These are phyloP conservation scores for Apocrypta bakeri DNA, from an alignment of 1,140 invertebrate genomes.

Conservation along the genomic window DNA sequence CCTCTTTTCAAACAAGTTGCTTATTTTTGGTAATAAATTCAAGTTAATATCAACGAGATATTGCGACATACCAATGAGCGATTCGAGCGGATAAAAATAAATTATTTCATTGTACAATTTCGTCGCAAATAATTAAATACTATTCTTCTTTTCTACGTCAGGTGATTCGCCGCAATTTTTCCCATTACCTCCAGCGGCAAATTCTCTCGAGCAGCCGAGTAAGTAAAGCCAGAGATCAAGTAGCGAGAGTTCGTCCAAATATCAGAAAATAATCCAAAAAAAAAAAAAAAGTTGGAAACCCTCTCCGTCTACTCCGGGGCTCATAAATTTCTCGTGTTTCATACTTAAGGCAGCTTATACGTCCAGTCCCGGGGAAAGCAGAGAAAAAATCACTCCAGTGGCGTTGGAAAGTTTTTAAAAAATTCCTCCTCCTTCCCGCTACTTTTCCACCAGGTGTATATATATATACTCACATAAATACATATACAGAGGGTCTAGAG, in stretches of 20 bases:
- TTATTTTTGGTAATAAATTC: not conserved
- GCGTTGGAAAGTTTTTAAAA: not conserved
- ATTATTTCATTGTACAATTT: not conserved
- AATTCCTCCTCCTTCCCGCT: slow-evolving; percentile 14
- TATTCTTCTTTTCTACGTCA: not conserved
- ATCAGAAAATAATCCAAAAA: not conserved
- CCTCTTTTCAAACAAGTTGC: not conserved
- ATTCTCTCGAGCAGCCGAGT: not conserved
- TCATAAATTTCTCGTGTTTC: not conserved
- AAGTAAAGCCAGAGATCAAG: not conserved
- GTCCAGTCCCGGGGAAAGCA: not conserved
- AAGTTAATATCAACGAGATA: not conserved
- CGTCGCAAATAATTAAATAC: not conserved
- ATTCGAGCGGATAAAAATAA: not conserved
- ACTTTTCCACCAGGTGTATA: not conserved
- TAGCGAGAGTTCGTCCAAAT: not conserved
- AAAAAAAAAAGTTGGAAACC: not conserved
- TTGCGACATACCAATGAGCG: not conserved
- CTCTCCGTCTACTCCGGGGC: not conserved
- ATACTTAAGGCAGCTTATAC: not conserved
- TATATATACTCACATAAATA: not conserved
- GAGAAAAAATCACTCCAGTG: slow-evolving; percentile 4
- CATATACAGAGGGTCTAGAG: not conserved
- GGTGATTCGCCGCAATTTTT: not conserved
- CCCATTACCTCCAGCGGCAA: not conserved